These are phyloP conservation scores for Adrianichthys oophorus DNA, from an alignment of 2,797 vertebrate species.

Conservation along the genomic window DNA sequence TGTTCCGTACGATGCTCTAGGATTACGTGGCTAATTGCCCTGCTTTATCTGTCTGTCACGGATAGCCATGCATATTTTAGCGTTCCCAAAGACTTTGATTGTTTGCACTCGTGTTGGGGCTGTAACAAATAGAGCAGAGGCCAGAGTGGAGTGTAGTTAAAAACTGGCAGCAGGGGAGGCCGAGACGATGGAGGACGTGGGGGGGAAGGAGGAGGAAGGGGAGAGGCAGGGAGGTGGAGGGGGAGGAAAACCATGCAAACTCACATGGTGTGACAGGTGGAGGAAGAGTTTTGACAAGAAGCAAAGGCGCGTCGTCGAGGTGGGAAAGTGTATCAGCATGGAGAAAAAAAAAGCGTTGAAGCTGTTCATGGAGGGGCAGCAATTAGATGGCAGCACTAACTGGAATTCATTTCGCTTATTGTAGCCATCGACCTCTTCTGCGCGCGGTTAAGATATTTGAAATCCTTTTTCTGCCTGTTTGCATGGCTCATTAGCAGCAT, in stretches of 20 bases:
- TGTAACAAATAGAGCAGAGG: constrained; percentile 93
- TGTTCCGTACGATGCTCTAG: constrained; percentile 84
- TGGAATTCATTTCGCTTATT: constrained; percentile 65
- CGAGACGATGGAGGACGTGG: constrained; percentile 7
- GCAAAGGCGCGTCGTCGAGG: constrained; percentile 55
- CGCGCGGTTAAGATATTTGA: constrained; percentile 21
- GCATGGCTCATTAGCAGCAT: constrained; percentile 40
- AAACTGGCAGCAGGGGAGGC: constrained; percentile 80
- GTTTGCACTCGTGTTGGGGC: constrained; percentile 92
- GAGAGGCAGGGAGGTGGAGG: constrained; percentile 15
- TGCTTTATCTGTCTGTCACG: constrained; percentile 97
- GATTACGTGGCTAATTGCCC: constrained; percentile 99
- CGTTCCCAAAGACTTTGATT: constrained; percentile 97
- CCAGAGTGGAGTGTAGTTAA: constrained; percentile 97
- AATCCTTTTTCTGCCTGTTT: constrained; percentile 25
- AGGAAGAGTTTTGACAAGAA: constrained; percentile 73
- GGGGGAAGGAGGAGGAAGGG: constrained; percentile 42
- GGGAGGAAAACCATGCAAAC: constrained; percentile 20
- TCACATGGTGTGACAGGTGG: constrained; percentile 69
- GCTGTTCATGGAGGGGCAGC: constrained; percentile 28
- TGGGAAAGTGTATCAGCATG: constrained; percentile 29
- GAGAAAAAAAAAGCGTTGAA: constrained; percentile 6
- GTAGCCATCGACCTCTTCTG: constrained; percentile 40
- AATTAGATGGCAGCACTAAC: constrained; percentile 58
- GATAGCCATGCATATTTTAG: constrained; percentile 99